Base-by-base conservation (phyloP, 2,113 vertebrate species). In the Hippocampus mohnikei region DNA sequence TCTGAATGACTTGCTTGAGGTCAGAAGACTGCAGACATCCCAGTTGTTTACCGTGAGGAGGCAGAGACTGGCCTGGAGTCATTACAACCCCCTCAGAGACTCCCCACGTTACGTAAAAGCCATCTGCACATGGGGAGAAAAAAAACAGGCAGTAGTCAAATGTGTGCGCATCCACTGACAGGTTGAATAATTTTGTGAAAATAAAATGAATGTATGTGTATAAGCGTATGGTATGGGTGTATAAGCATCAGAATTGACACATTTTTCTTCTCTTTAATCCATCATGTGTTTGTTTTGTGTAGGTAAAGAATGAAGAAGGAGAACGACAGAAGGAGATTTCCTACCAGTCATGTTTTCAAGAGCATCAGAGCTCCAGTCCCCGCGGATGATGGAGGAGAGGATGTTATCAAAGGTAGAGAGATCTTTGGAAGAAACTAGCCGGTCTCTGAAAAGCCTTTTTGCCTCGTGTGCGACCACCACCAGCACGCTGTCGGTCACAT, bases 71-170 rank as follows among this genome's bases (percentile, higher is more conserved):
- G 70, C 93, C 93, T 58, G 92, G 92, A 63, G 89, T 74, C 61
- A 85, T 69, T 7, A 93, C 84, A 41, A 87, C 18, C 71, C 90
- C 91, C 42, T 90, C 76, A 69, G 79, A 84, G 7, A 93, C 92
- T 80, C 95, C 96, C 97, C 96, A 98, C 0, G 96, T 97, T 66
- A 98, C 97, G 81, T 97, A 98, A 88, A 94, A 98, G 16, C 71
- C 87, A 84, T 95, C 97, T 99, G 80, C 8, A 79, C 69, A 87
- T 33, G 2, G 62, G 62, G 62, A 44, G 40, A 60, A 33, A 60
- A 60, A 55, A 18, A 60, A 18, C 58, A 8, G 8, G 33, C 58
- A 33, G 40, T 23, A 42, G 40, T 6, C 40, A 12, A 15, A 44
- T 42, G n/a, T 6, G 60, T n/a, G 37, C 33, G 41, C 60, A 62